Base-by-base conservation (phyloP, 2,113 vertebrate genomes). In the Percina caprodes region DNA sequence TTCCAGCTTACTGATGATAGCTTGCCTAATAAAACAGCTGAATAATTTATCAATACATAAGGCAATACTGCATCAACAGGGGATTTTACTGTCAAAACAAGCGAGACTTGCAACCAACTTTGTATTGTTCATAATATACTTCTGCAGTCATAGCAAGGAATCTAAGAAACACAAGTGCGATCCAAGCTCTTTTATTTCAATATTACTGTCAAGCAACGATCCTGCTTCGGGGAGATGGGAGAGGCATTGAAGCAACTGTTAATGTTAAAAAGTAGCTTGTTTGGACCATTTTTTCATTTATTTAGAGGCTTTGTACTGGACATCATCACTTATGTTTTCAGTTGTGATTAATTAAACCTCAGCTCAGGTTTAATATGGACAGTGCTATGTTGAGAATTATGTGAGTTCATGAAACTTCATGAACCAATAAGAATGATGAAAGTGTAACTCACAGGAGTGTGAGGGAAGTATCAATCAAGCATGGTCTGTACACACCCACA, bases 41-140 rank as follows among this genome's bases (percentile, higher is more conserved):
- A 86, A 88, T 91, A 77, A 88, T 87, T 79, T 63, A 92, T 82
- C 54, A 85, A 80, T 59, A 73, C 69, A 74, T 71, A 80, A 74
- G 51, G 61, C 33, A 80, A 80, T 39, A 65, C 67, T 59, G 65
- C 67, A 67, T 76, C 70, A 67, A 59, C 84, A 65, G 16, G 67
- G 71, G 73, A 84, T 39, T 85, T 79, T 71, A 68, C 86, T 84
- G 86, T 91, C 85, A 86, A 80, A 90, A 81, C 84, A 87, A 62
- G 39, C 10, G 12, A 79, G 84, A 86, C 70, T 86, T 85, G 82
- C 51, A 74, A 69, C 62, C 61, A 79, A 54, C 74, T 80, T 61
- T 80, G 21, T 76, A 63, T 80, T 89, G 72, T 83, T 88, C 72
- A 74, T 77, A 79, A 80, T 82, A 75, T 69, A 74, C 11, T 67